Conservation (phyloP, 2,797 vertebrate species). For the Masticophis lateralis region DNA sequence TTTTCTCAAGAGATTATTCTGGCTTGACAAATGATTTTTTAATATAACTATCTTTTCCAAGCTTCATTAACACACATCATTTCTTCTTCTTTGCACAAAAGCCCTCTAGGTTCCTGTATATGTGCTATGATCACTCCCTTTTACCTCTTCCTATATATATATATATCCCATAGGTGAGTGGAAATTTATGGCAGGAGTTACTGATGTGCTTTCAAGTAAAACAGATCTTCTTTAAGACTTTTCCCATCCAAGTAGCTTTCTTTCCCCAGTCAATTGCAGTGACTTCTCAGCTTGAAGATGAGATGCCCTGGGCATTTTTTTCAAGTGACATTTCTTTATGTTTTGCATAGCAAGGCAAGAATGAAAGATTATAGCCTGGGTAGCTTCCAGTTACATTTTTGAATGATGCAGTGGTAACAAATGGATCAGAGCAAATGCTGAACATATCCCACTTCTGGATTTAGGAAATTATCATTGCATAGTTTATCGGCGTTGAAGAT, state of each 20-base stretch:
- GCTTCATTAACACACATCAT: constrained; percentile 47
- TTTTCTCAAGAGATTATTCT: constrained; percentile 56
- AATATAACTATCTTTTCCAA: constrained; percentile 36
- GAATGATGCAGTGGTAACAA: constrained; percentile 48
- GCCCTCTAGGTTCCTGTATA: constrained; percentile 31
- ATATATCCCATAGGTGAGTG: constrained; percentile 41
- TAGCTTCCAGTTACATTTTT: constrained; percentile 41
- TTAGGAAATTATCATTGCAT: constrained; percentile 4
- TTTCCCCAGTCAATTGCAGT: constrained; percentile 44
- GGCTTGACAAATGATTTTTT: constrained; percentile 45
- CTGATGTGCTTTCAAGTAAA: constrained; percentile 54
- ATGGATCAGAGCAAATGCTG: constrained; percentile 23
- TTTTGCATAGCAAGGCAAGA: constrained; percentile 27
- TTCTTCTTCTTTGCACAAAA: constrained; percentile 46
- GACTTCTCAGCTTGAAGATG: constrained; percentile 33
- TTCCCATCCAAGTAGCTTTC: constrained; percentile 47
- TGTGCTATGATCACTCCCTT: constrained; percentile 34
- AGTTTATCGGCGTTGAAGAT: not conserved
- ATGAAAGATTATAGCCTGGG: constrained; percentile 41
- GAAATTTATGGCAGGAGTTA: constrained; percentile 46
- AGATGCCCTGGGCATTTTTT: constrained; percentile 37
- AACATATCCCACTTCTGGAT: constrained; percentile 11
- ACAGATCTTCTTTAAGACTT: constrained; percentile 50
- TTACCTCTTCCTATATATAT: constrained; percentile 43
- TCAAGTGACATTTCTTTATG: constrained; percentile 50